These are phyloP conservation scores for Nomada hirtipes DNA, from an alignment of 2,888 invertebrate species.

Conservation along the genomic window DNA sequence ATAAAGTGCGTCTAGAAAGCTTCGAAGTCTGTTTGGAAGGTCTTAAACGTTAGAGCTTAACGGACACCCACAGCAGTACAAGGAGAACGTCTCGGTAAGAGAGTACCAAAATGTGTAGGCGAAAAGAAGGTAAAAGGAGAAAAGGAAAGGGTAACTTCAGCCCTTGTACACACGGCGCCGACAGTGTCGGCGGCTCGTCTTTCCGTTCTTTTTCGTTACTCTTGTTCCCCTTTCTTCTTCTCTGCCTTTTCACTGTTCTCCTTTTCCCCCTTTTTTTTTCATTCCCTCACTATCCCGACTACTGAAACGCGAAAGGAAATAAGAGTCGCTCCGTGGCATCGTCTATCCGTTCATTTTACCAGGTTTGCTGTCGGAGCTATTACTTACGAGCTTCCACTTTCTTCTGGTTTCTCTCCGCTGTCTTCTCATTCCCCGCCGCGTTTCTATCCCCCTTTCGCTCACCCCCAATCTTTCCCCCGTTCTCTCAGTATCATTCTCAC, in stretches of 20 bases:
- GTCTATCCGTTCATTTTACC: constrained; percentile 69
- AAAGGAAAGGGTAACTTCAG: constrained; percentile 39
- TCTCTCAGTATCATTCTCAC: constrained; percentile 19
- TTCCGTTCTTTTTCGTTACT: constrained; percentile 4
- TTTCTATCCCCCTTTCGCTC: neutral
- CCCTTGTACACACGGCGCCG: constrained; percentile 17
- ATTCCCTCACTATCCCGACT: constrained; percentile 43
- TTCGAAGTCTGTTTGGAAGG: constrained; percentile 48
- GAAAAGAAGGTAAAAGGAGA: constrained; percentile 25
- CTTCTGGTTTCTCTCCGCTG: constrained; percentile 8
- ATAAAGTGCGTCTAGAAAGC: constrained; percentile 55
- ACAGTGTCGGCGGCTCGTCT: constrained; percentile 14
- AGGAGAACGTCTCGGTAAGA: constrained; percentile 31
- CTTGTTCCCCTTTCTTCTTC: constrained; percentile 3
- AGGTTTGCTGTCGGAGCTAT: constrained; percentile 61
- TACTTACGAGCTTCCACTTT: constrained; percentile 65
- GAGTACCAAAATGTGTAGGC: constrained; percentile 36
- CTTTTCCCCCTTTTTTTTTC: constrained; percentile 28
- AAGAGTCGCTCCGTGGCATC: constrained; percentile 64
- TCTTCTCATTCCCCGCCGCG: constrained; percentile 15
- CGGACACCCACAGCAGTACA: constrained; percentile 47
- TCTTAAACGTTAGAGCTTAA: constrained; percentile 62
- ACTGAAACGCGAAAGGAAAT: constrained; percentile 64
- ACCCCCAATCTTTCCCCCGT: neutral
- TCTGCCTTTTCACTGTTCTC: constrained; percentile 13